These are phyloP conservation scores for Euura saliciscinereae DNA, from an alignment of 1,140 invertebrate genomes.

Conservation along the genomic window DNA sequence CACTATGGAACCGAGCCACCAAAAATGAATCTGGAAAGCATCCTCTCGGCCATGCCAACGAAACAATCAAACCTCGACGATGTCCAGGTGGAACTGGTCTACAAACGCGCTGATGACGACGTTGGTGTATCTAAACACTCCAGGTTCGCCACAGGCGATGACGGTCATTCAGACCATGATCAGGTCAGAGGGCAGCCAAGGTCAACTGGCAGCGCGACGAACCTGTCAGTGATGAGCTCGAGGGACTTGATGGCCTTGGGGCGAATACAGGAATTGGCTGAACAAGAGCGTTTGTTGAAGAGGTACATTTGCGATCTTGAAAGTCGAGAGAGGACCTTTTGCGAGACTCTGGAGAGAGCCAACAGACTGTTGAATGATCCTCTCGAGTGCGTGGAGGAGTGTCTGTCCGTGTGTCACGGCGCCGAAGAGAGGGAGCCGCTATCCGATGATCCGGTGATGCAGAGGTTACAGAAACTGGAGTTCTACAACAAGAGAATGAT, in stretches of 20 bases:
- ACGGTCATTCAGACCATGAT: background rate
- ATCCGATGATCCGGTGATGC: background rate
- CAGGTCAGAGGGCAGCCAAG: background rate
- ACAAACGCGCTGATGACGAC: background rate
- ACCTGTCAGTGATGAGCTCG: background rate
- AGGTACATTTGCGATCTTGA: background rate
- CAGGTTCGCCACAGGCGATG: background rate
- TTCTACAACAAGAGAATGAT: constrained; percentile 12
- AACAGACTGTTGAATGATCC: background rate
- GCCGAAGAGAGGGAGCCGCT: background rate
- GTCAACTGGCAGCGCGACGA: background rate
- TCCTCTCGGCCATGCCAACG: background rate
- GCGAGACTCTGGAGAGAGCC: background rate
- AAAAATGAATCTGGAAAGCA: background rate
- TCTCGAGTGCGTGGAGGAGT: background rate
- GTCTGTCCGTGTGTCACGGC: background rate
- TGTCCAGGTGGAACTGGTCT: background rate
- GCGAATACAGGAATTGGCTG: background rate
- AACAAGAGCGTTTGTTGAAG: constrained; percentile 6
- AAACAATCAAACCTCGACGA: background rate
- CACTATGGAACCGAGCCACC: constrained; percentile 2
- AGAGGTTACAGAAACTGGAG: constrained; percentile 8
- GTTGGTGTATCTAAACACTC: background rate
- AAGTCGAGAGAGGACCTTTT: constrained; percentile 3
- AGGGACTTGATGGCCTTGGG: background rate